A percentile compares a stretch with the other conserved stretches of the same genome.
These are phyloP conservation scores for Coecobrya sp. DNA, from an alignment of 2,888 invertebrate species.

Conservation along the genomic window DNA sequence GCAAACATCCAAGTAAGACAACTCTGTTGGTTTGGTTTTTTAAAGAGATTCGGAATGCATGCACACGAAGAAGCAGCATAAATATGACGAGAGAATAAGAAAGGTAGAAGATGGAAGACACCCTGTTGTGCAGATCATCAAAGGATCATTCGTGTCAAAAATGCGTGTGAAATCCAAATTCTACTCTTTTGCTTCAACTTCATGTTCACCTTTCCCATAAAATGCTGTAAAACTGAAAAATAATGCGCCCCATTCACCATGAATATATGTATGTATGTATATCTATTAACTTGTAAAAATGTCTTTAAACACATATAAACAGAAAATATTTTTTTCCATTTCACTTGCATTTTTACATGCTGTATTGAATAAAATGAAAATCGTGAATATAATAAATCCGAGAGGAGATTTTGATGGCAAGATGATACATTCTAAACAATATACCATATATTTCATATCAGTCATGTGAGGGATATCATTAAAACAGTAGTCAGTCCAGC, in stretches of 20 bases:
- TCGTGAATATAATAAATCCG: slow-evolving; percentile 79
- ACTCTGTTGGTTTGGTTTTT: neutral
- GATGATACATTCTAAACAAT: slow-evolving; percentile 76
- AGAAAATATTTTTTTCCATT: neutral
- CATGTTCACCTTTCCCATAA: slow-evolving; percentile 54
- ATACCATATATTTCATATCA: slow-evolving; percentile 71
- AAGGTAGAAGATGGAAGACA: slow-evolving; percentile 59
- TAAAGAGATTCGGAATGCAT: slow-evolving; percentile 24
- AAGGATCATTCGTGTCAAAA: slow-evolving; percentile 84
- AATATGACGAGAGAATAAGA: slow-evolving; percentile 12
- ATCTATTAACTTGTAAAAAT: neutral
- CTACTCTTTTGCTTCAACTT: slow-evolving; percentile 42
- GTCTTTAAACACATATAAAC: neutral
- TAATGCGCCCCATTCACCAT: neutral
- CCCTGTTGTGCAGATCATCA: slow-evolving; percentile 81
- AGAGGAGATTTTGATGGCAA: slow-evolving; percentile 60
- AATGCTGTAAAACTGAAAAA: slow-evolving; percentile 35
- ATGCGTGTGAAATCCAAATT: slow-evolving; percentile 83
- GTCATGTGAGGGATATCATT: slow-evolving; percentile 76
- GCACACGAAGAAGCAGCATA: neutral
- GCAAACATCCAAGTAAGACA: neutral
- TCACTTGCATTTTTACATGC: slow-evolving; percentile 27
- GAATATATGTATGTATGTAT: neutral
- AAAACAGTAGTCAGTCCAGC: slow-evolving; percentile 81
- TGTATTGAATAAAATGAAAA: slow-evolving; percentile 46